These are phyloP conservation scores for Pampusana beccarii DNA, from an alignment of 2,113 vertebrate genomes.

Conservation along the genomic window DNA sequence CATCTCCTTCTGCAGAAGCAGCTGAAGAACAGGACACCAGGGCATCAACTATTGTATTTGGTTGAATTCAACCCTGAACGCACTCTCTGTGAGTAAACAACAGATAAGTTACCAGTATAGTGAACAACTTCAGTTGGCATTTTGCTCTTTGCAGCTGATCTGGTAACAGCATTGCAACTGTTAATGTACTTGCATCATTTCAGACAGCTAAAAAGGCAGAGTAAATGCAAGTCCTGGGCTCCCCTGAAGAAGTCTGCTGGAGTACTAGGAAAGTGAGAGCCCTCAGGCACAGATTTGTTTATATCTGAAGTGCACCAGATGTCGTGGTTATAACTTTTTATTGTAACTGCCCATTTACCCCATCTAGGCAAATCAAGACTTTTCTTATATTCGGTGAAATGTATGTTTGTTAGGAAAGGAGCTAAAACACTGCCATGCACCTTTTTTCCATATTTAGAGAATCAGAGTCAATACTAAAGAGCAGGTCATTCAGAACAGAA, in stretches of 20 bases:
- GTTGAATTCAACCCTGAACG: background rate
- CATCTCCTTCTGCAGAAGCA: background rate
- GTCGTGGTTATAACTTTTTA: conserved; percentile 26
- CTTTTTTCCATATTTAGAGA: background rate
- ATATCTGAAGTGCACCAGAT: conserved; percentile 27
- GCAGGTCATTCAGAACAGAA: background rate
- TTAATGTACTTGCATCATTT: background rate
- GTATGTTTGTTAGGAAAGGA: background rate
- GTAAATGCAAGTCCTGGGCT: background rate
- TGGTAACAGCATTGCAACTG: background rate
- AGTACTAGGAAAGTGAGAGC: background rate
- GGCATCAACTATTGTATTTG: background rate
- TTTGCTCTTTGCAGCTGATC: background rate
- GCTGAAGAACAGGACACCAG: background rate
- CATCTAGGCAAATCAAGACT: background rate
- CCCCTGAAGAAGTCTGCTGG: background rate
- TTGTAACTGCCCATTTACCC: background rate
- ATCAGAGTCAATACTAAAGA: background rate
- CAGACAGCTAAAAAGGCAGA: background rate
- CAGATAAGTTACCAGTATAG: background rate
- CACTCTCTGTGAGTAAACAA: background rate
- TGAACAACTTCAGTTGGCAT: background rate
- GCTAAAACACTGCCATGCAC: background rate
- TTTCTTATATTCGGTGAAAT: background rate
- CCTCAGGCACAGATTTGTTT: background rate